Evolutionary conservation across 2,113 vertebrate species (phyloP), one percentile per base, ranked within the genome.

Genomic region (Myiagra hebetior): DNA sequence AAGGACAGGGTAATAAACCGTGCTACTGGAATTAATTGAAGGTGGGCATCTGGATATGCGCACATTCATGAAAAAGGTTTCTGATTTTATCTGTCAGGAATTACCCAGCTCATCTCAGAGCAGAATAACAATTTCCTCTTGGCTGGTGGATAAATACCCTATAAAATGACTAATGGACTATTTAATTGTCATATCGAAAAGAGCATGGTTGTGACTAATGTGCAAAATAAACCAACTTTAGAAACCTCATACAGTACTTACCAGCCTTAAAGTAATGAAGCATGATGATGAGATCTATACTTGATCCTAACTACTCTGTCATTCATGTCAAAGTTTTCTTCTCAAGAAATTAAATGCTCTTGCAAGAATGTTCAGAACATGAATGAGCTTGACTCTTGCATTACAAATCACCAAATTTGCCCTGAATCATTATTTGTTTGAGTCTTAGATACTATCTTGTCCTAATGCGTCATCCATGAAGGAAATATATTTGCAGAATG

Each of bases 121-220:
- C 47, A 76, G 67, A 90, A 80, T 80, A 97, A 91, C 60, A 95
- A 91, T 96, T 96, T 97, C 91, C 65, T 92, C 83, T 65, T 95
- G 86, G 62, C 70, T 95, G 87, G 50, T 93, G 94, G 95, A 92
- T 94, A 94, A 95, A 95, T 96, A 93, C 16, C 19, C 89, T 91
- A 93, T 96, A 94, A 96, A 97, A 97, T 96, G 76, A 96, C 93
- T 97, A 97, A 97, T 96, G 87, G 67, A 89, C 91, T 96, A 91
- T 96, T 97, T 96, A 97, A 97, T 96, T 96, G 89, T 79, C 74
- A 35, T 87, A 81, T 83, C 1, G 3, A 87, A 95, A 95, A 90
- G 81, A 96, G 44, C 94, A 89, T 93, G 82, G 59, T 95, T 94
- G 83, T 97, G 94, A 96, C 86, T 97, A 97, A 97, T 95, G 73